Evolutionary conservation across 1,140 invertebrate species (phyloP), one percentile per base, ranked within the genome.

Genomic region (Bombus superbus): DNA sequence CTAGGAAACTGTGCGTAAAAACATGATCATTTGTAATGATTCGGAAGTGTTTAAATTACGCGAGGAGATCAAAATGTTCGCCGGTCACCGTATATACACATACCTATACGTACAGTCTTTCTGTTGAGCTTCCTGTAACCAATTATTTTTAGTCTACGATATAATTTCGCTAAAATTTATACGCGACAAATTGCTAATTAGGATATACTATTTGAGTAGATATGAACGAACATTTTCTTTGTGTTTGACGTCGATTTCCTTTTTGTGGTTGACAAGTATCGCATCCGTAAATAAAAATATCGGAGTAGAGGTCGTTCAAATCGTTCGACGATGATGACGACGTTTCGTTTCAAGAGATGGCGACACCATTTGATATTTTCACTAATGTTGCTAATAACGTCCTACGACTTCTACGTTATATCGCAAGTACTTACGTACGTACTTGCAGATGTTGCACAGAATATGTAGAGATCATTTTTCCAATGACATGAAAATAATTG

Each of bases 301-400:
- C 4, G 1, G 11, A 32, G 6, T 28, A 79, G 57, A 47, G 62
- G 35, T 35, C 53, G 42, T 28, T 42, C 6, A 35, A 25, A 80
- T 66, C 64, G 42, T 25, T 18, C 0, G 44, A 42, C 25, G 11
- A 38, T 22, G 15, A 44, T 25, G 11, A 38, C 11, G 15, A 38
- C 1, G 9, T 64, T 40, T 25, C 22, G 5, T 47, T 47, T 66
- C 73, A 22, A 53, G 22, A 83, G 81, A 83, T 83, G 81, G 73
- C 81, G 81, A 25, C 73, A 83, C 81, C 10, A 68, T 53, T 59
- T 8, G 5, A 35, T 40, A 35, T 18, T n/a, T 42, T 32, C 5
- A 77, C 1, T n/a, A n/a, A 62, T 62, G 4, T 0, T 13, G 10
- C 3, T 62, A n/a, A 62, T 13, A 9, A 10, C 11, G 28, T 5